Base-by-base conservation (phyloP, 2,113 vertebrate genomes). In the Pluvialis apricaria region DNA sequence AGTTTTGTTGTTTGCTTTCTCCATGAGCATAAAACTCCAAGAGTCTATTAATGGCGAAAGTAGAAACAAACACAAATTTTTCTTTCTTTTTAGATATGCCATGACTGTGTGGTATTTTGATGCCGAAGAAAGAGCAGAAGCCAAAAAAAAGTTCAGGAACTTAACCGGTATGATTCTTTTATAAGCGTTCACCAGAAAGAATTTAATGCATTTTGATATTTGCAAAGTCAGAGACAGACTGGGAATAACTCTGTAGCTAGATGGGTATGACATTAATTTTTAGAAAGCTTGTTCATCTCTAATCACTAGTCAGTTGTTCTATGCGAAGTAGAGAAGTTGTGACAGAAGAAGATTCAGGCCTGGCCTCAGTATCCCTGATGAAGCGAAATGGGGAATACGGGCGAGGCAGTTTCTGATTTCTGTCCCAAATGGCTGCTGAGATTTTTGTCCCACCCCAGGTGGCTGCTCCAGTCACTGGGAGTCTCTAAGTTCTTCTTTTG, bases 101-200 rank as follows among this genome's bases (percentile, higher is more conserved):
- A 98, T 99, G 98, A 99, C 99, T 0, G 99, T 99, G 61, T 99
- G 99, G 99, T 99, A 99, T 97, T 99, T 99, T 86, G 99, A 99
- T 97, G 99, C 99, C 1, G 98, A 99, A 96, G 99, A 99, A 95
- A 98, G 99, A 96, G 99, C 99, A 29, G 99, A 99, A 98, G 99
- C 99, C 61, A 99, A 99, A 98, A 98, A 99, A 92, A 99, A 99
- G 97, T 99, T 99, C 98, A 98, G 97, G 95, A 98, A 98, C 96
- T 96, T 98, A 93, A 98, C 98, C 3, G 99, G 99, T 99, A 98
- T 64, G 98, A 94, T 17, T 66, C 44, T 89, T 90, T 82, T 19
- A 82, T 68, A 76, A 61, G 83, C 78, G 38, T 80, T 94, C 38
- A 29, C 58, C 34, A 55, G 82, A 84, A 58, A 73, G 20, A 61